Evolutionary conservation across 2,888 invertebrate genomes (phyloP), one percentile per base, ranked within the genome.

Genomic region (Timema cristinae): DNA sequence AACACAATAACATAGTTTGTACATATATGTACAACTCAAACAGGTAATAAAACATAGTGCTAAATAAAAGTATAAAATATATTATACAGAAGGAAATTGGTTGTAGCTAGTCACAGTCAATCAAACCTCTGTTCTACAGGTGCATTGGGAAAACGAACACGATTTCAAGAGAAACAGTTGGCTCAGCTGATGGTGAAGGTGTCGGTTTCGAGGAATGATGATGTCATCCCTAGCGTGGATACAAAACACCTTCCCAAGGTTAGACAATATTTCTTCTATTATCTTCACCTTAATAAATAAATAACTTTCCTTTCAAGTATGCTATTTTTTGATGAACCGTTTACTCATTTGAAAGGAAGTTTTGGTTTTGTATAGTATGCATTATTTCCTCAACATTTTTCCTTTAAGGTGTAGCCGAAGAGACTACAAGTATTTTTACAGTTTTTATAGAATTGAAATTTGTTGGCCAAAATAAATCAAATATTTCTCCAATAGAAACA

Each of bases 101-200:
- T 47, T 48, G n/a, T n/a, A 48, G 2, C 11, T 11, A 32, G 10
- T 49, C 4, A 10, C 50, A 6, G 67, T 32, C 49, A 15, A 69
- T 54, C 61, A 32, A 63, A 68, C 68, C n/a, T 67, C 69, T 71
- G n/a, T 56, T 76, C 82, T 48, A 80, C 84, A 84, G 94, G 95
- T 76, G 88, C 91, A 52, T 83, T 98, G 76, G 98, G 98, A 0
- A 92, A 93, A 80, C 87, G 98, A 75, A 98, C 98, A 9, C 91
- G 91, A 78, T 95, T 89, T 80, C 98, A 99, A 81, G 87, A 90
- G 77, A 90, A 89, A 63, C 87, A 91, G 51, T 82, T 95, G 67
- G 89, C 98, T 0, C 98, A 98, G 80, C 84, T 98, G 15, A 88
- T 91, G 56, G 81, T 97, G 0, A 87, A 89, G 77, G 88, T 94